Evolutionary conservation across 2,113 vertebrate genomes (phyloP).

Genomic region (Atherinomorus stipes): DNA sequence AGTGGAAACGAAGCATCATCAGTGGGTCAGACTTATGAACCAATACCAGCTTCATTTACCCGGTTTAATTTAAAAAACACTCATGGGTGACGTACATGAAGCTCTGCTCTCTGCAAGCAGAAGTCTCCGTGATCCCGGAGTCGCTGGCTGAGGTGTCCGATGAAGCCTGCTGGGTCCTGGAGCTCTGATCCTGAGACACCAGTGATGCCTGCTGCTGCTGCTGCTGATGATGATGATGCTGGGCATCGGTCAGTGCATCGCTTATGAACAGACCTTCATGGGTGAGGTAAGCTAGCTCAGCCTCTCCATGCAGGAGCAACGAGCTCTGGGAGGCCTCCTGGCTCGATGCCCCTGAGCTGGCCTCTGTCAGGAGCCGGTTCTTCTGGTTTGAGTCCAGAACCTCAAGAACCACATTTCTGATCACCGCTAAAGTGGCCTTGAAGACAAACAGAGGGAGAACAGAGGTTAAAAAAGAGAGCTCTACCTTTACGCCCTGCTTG

Average conservation of each 20-base stretch:
- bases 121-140: slow-evolving; percentile 86
- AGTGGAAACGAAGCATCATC: no score
- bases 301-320: slow-evolving; percentile 76
- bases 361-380: slow-evolving; percentile 77
- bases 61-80: background rate
- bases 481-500: no score
- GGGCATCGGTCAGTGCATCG: slow-evolving; percentile 88
- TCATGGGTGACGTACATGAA: slow-evolving; percentile 42
- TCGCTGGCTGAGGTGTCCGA: slow-evolving; percentile 84
- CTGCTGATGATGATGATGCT: no score
- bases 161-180: slow-evolving; percentile 74
- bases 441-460: background rate
- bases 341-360: background rate
- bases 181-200: slow-evolving; percentile 30
- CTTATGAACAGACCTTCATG: slow-evolving; percentile 97
- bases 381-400: slow-evolving; percentile 92
- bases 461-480: background rate
- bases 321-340: slow-evolving; percentile 31
- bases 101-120: slow-evolving; percentile 88
- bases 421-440: slow-evolving; percentile 90
- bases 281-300: slow-evolving; percentile 94
- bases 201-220: slow-evolving; percentile 45
- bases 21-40: no score
- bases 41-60: no score
- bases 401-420: slow-evolving; percentile 91